Evolutionary conservation across 2,888 invertebrate genomes (phyloP).

Genomic region (Parnassius orleans): DNA sequence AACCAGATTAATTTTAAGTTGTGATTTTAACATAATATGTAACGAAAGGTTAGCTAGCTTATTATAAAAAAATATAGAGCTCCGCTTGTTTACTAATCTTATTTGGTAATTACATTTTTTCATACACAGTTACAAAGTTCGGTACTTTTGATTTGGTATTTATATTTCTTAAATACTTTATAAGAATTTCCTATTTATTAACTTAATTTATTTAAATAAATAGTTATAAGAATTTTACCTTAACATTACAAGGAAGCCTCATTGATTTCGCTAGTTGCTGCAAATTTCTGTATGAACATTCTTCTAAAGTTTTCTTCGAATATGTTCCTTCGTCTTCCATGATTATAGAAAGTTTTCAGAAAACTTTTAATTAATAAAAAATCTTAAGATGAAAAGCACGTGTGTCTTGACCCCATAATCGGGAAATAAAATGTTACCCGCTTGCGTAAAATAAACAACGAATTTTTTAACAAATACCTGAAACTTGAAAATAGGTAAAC

Average conservation of each 20-base stretch:
- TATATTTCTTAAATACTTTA: too few relatives aligned
- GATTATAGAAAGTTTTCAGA: slow-evolving; percentile 25
- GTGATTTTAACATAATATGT: too few relatives aligned
- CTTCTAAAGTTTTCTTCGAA: slow-evolving; percentile 39
- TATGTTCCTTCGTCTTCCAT: slow-evolving; percentile 36
- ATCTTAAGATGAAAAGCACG: slow-evolving; percentile 1
- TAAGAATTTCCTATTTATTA: too few relatives aligned
- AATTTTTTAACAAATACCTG: slow-evolving; percentile 10
- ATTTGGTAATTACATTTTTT: too few relatives aligned
- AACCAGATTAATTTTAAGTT: too few relatives aligned
- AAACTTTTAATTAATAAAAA: slow-evolving; percentile 1
- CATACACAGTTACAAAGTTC: too few relatives aligned
- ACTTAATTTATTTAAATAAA: too few relatives aligned
- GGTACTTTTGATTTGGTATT: too few relatives aligned
- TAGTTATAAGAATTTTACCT: slow-evolving; percentile 42
- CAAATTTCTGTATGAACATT: slow-evolving; percentile 52
- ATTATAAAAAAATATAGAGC: too few relatives aligned
- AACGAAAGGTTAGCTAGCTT: too few relatives aligned
- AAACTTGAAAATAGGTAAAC: background rate
- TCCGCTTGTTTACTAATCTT: too few relatives aligned
- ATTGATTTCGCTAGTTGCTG: slow-evolving; percentile 61
- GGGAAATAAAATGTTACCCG: slow-evolving; percentile 3
- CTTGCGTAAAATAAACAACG: background rate
- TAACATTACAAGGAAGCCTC: slow-evolving; percentile 62
- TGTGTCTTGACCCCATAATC: background rate